Evolutionary conservation across 35 echinoderm and acorn worm species (phyloP).

Genomic region (Eucidaris tribuloides): DNA sequence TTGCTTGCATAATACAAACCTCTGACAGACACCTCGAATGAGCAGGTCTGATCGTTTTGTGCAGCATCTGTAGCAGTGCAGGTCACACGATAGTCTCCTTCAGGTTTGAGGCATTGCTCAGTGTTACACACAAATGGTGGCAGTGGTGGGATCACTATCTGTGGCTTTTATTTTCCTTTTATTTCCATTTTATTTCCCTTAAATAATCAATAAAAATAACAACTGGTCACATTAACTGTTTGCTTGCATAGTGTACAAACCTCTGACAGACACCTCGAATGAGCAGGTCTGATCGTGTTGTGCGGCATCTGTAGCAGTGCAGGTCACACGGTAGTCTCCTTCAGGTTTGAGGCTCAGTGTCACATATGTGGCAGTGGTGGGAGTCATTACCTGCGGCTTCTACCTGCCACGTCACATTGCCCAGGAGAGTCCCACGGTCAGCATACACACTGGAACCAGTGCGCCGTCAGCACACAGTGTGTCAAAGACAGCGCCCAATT

Average conservation of each 20-base stretch:
- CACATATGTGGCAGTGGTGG: not conserved
- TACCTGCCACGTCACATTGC: not conserved
- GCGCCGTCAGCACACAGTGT: not conserved
- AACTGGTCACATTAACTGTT: too few species aligned
- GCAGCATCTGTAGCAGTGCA: constrained; percentile 53
- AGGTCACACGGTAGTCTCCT: constrained; percentile 36
- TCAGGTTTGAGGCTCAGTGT: not conserved
- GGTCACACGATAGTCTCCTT: constrained; percentile 32
- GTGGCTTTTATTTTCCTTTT: too few species aligned
- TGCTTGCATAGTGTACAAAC: too few species aligned
- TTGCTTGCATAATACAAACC: too few species aligned
- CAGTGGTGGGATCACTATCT: not conserved
- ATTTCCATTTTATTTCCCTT: too few species aligned
- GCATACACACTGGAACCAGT: constrained; percentile 7
- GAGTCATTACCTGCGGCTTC: constrained; percentile 20
- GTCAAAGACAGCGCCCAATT: not conserved
- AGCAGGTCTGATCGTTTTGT: constrained; percentile 37
- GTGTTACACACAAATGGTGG: constrained; percentile 20
- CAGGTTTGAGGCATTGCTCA: not conserved
- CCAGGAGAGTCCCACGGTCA: not conserved
- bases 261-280: constrained; percentile 49
- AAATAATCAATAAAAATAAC: too few species aligned
- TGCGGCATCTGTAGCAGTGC: constrained; percentile 45
- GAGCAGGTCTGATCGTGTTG: constrained; percentile 33
- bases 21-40: constrained; percentile 44